Base-by-base conservation (phyloP, 2,888 invertebrate genomes). In the Hypselothyrea guttata region DNA sequence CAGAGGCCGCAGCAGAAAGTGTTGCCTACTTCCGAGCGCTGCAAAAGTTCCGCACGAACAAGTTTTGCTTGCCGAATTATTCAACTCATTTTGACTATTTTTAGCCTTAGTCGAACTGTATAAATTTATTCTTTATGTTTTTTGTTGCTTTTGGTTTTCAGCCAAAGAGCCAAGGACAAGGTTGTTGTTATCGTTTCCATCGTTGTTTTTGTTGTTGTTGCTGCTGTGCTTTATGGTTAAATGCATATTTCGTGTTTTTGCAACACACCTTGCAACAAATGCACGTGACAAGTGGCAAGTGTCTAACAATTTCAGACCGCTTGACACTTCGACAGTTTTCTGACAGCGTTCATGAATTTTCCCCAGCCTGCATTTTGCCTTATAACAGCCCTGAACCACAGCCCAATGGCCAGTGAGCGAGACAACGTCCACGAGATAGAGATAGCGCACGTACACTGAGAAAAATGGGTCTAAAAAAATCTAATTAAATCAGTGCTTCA, bases 241-340 rank as follows among this genome's bases (percentile, higher is more conserved):
- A 83, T 77, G 83, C 69, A 78, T 75, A 75, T 59, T 82, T 64
- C 47, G 62, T 82, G 66, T 62, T 56, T 57, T 46, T 53, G 51
- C 44, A 58, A 46, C 53, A 53, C 60, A 72, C 56, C 65, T 22
- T 65, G 74, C 56, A 70, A 45, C 51, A 55, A 34, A 35, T 49
- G 61, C 54, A 71, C 67, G 61, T 61, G 69, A 41, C 64, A 68
- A 62, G 63, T 68, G 71, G 54, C 65, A 71, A 53, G 44, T 65
- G 69, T 55, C 62, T 63, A 28, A 62, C 54, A 53, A 35, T 38
- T 57, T 53, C 35, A 34, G 60, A 44, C 54, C 49, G 65, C 72
- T 73, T 73, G 84, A 78, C 76, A 79, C 75, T 79, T 83, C 74
- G 84, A 78, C 83, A 74, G 73, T 60, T 71, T 65, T 73, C 45